Conservation (phyloP, 2,113 vertebrate species). For the Ceratotherium simum region DNA sequence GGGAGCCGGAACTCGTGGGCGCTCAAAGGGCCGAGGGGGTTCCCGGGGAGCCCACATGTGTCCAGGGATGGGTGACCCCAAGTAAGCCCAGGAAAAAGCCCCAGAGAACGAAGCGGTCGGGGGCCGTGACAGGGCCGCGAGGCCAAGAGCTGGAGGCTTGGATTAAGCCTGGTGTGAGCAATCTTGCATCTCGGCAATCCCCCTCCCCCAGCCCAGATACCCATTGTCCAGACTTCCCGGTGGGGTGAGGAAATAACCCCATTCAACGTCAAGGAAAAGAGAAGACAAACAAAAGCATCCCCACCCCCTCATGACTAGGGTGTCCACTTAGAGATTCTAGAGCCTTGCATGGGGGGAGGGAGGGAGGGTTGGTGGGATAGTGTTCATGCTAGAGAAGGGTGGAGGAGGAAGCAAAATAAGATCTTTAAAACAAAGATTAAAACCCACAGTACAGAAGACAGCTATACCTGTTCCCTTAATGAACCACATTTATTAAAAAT, state of each 20-base stretch:
- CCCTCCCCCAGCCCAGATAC: not conserved
- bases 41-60: not conserved
- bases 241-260: conserved; percentile 39
- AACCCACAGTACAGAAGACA: conserved; percentile 63
- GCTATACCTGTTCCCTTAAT: conserved; percentile 62
- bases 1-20: conserved; percentile 34
- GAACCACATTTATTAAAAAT: conserved; percentile 92
- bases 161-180: not conserved
- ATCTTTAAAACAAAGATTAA: not conserved
- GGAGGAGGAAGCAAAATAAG: not conserved
- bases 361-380: too few species aligned
- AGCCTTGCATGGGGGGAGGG: not conserved
- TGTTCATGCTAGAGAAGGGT: not conserved
- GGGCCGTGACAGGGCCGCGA: not conserved
- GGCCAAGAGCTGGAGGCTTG: not conserved
- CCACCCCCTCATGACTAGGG: not conserved
- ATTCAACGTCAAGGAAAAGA: conserved; percentile 1
- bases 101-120: not conserved
- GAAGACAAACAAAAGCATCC: conserved; percentile 51
- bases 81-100: not conserved
- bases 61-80: not conserved
- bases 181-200: not conserved
- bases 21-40: not conserved
- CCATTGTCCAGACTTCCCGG: conserved; percentile 65
- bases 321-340: conserved; percentile 19